Conservation (phyloP, 2,888 invertebrate genomes). For the Lasioglossum calceatum region DNA sequence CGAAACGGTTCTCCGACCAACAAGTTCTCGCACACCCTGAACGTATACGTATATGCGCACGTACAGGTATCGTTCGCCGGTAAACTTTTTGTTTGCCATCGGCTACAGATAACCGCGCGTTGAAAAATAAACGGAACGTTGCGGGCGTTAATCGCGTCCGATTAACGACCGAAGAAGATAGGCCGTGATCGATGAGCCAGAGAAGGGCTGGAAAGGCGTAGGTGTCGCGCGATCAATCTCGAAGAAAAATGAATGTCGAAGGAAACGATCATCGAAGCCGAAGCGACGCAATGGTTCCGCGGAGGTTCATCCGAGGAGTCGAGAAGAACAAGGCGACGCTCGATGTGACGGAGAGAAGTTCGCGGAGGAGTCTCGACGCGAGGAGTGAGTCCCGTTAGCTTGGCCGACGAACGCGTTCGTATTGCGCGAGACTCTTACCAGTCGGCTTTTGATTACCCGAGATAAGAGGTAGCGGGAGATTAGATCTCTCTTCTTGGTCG, state of each 20-base stretch:
- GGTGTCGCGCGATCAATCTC: background rate
- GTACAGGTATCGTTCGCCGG: background rate
- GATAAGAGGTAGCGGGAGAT: conserved; percentile 36
- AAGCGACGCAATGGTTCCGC: background rate
- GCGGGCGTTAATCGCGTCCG: background rate
- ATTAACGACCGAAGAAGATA: background rate
- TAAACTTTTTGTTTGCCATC: background rate
- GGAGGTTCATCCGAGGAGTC: background rate
- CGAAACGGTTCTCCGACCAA: too few relatives aligned
- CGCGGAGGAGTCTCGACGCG: conserved; percentile 51
- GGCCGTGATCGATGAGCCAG: background rate
- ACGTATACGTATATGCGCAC: background rate
- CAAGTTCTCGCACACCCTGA: too few relatives aligned
- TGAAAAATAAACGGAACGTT: conserved; percentile 11
- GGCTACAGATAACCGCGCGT: conserved; percentile 22
- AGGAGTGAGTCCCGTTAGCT: conserved; percentile 25
- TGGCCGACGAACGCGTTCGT: conserved; percentile 35
- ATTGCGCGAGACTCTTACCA: background rate
- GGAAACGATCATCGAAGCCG: background rate
- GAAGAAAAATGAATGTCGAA: background rate
- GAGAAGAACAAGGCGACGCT: background rate
- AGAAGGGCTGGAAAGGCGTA: background rate
- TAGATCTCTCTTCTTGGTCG: conserved; percentile 13
- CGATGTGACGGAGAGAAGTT: background rate
- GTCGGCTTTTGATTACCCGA: conserved; percentile 15